Evolutionary conservation across 2,113 vertebrate species (phyloP).

Genomic region (Copsychus sechellarum): DNA sequence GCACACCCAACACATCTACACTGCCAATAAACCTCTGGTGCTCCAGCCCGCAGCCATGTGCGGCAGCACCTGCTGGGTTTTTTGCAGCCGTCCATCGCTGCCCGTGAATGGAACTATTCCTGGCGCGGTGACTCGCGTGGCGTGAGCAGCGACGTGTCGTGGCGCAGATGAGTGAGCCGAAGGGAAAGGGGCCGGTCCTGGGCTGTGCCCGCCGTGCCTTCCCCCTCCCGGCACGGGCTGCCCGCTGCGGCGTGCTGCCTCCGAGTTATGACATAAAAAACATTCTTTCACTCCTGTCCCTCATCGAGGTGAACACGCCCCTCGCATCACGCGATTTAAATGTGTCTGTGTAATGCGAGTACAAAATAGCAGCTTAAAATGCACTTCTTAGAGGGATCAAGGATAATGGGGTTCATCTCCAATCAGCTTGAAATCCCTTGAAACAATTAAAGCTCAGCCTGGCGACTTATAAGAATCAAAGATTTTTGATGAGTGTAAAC

Average conservation of each 20-base stretch:
- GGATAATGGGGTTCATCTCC: background rate
- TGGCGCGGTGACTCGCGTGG: background rate
- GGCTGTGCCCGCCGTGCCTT: background rate
- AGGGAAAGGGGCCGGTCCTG: background rate
- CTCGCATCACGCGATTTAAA: background rate
- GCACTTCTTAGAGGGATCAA: background rate
- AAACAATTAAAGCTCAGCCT: background rate
- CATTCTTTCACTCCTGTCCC: background rate
- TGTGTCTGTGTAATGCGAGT: background rate
- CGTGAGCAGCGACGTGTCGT: background rate
- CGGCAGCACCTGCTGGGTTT: background rate
- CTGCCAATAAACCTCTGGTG: rapidly evolving
- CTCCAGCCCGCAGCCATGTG: background rate
- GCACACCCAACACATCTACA: rapidly evolving
- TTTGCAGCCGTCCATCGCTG: background rate
- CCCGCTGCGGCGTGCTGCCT: background rate
- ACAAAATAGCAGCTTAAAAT: background rate
- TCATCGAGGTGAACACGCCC: rapidly evolving
- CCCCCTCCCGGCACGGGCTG: background rate
- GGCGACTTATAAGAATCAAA: background rate
- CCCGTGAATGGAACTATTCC: background rate
- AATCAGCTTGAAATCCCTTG: background rate
- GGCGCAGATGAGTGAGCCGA: background rate
- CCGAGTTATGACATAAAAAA: background rate
- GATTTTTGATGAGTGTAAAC: background rate